These are phyloP conservation scores for Pardalotus punctatus DNA, from an alignment of 2,113 vertebrate species.

Conservation along the genomic window DNA sequence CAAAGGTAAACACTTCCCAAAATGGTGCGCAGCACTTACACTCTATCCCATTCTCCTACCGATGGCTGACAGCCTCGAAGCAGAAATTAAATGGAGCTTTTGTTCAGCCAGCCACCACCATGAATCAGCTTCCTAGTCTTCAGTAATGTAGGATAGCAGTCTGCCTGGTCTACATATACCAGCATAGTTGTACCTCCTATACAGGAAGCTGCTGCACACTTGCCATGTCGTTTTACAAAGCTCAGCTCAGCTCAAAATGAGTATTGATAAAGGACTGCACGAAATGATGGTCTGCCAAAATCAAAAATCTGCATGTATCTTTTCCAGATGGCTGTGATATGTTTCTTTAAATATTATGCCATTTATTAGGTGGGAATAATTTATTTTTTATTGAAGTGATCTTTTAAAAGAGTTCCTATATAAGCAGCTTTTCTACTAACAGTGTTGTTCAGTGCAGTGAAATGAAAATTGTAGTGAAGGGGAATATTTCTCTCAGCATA, in stretches of 20 bases:
- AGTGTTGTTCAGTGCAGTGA: not conserved
- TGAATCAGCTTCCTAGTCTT: not conserved
- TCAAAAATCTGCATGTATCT: not conserved
- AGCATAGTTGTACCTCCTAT: not conserved
- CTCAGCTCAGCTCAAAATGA: not conserved
- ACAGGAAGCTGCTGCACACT: not conserved
- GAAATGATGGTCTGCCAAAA: not conserved
- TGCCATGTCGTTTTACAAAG: not conserved
- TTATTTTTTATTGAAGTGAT: not conserved
- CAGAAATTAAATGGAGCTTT: not conserved
- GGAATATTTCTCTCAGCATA: not conserved
- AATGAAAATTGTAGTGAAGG: conserved; percentile 13
- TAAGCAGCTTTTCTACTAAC: not conserved
- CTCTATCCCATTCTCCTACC: accelerated
- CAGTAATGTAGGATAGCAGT: not conserved
- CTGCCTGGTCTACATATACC: not conserved
- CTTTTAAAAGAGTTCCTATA: not conserved
- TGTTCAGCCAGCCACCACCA: not conserved
- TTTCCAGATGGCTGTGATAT: not conserved
- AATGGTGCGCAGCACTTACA: not conserved
- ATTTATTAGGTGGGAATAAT: not conserved
- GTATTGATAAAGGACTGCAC: not conserved
- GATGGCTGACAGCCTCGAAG: accelerated
- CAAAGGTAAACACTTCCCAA: not conserved
- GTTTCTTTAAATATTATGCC: not conserved